Conservation (phyloP, 2,797 vertebrate species). For the Pristis pectinata region DNA sequence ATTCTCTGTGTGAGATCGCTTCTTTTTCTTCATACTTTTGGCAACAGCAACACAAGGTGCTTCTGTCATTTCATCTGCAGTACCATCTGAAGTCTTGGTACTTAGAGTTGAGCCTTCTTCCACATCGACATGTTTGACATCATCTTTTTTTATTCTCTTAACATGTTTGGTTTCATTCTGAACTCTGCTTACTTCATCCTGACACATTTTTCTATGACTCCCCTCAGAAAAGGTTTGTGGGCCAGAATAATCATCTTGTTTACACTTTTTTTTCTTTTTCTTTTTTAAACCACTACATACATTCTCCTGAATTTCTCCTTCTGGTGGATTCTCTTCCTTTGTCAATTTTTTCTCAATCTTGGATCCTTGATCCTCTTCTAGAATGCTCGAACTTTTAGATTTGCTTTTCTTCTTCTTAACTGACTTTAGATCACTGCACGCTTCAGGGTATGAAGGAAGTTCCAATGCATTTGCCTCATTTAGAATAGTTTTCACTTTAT, state of each 20-base stretch:
- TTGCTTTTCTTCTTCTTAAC: conserved; percentile 41
- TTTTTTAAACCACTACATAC: background rate
- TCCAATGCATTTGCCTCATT: background rate
- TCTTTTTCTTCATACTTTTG: background rate
- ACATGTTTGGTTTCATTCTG: background rate
- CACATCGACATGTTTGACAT: background rate
- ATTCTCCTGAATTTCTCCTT: background rate
- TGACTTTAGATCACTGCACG: background rate
- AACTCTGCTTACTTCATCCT: background rate
- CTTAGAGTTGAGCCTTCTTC: background rate
- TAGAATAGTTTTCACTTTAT: conserved; percentile 37
- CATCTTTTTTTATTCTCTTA: background rate
- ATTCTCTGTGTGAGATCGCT: background rate
- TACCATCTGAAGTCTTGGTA: background rate
- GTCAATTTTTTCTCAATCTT: background rate
- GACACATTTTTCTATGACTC: background rate
- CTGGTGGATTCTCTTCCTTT: background rate
- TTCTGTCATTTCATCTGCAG: background rate
- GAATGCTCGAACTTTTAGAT: conserved; percentile 39
- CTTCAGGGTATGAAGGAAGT: background rate
- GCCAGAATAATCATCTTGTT: background rate
- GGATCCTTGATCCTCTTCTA: background rate
- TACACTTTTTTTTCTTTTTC: background rate
- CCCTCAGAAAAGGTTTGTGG: background rate
- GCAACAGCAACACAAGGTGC: background rate